These are phyloP conservation scores for Eumerus sabulonum DNA, from an alignment of 2,888 invertebrate species.

Conservation along the genomic window DNA sequence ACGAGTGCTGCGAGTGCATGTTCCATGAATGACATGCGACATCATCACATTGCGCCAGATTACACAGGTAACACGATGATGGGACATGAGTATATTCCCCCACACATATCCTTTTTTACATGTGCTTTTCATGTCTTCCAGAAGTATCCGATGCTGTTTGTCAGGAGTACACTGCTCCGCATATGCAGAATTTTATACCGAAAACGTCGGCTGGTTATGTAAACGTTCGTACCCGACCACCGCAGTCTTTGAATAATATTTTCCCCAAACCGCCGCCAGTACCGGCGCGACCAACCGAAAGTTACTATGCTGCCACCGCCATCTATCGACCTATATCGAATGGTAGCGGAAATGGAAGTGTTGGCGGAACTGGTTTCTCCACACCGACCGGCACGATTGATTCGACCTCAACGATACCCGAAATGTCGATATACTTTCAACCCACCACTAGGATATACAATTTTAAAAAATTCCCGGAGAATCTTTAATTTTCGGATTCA, in stretches of 20 bases:
- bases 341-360: conserved; percentile 71
- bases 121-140: conserved; percentile 71
- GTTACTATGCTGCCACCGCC: conserved; percentile 86
- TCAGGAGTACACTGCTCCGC: conserved; percentile 82
- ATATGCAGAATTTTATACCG: conserved; percentile 80
- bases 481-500: conserved; percentile 76
- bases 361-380: conserved; percentile 61
- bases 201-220: conserved; percentile 78
- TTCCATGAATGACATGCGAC: conserved; percentile 79
- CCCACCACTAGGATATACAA: conserved; percentile 78
- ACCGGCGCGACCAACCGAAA: conserved; percentile 85
- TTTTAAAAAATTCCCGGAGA: conserved; percentile 78
- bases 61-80: conserved; percentile 80
- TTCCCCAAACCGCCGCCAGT: conserved; percentile 83
- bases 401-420: conserved; percentile 77
- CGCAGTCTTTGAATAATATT: conserved; percentile 81
- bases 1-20: conserved; percentile 79
- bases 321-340: conserved; percentile 81
- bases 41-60: conserved; percentile 81
- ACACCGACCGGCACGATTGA: conserved; percentile 76
- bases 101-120: not conserved
- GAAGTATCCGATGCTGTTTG: conserved; percentile 82
- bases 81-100: too few relatives aligned
- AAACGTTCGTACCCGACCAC: conserved; percentile 78
- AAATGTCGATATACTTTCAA: conserved; percentile 76